A percentile compares a stretch with the other conserved stretches of the same genome.
phyloP scores from a whole-genome alignment of 2,113 vertebrate species.

The Corvus hawaiiensis region DNA sequence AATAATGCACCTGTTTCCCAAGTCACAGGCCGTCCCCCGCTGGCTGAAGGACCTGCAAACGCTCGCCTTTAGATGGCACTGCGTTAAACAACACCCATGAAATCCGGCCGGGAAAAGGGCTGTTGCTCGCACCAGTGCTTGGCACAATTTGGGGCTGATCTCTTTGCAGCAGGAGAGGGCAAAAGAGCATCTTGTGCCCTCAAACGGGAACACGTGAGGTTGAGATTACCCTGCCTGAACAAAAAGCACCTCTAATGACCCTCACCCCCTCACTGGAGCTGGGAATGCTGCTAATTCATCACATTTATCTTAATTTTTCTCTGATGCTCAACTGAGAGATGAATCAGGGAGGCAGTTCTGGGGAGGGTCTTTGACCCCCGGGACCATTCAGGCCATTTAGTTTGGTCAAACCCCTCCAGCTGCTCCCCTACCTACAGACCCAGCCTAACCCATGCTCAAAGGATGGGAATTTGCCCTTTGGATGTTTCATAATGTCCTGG shows the following conservation, averaged over 20 bases:
- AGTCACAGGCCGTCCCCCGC: accelerated
- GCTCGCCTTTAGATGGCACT: background rate
- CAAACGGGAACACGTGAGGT: accelerated
- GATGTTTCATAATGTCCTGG: background rate
- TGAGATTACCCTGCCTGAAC: background rate
- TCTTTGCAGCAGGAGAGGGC: background rate
- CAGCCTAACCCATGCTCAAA: accelerated
- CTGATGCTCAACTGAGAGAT: background rate
- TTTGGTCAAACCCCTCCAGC: background rate
- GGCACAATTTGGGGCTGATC: background rate
- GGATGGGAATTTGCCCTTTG: background rate
- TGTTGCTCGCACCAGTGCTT: background rate
- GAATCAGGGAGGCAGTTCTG: background rate
- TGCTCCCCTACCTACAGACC: background rate
- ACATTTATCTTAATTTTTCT: background rate
- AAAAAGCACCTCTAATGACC: accelerated
- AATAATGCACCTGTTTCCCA: background rate
- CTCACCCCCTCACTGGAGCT: background rate
- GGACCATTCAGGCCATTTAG: background rate
- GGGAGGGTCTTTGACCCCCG: background rate
- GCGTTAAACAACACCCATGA: background rate
- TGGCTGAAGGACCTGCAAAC: background rate
- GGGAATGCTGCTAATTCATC: background rate
- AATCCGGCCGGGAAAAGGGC: background rate
- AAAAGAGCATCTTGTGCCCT: background rate